Evolutionary conservation across 2,797 vertebrate genomes (phyloP), one percentile per base, ranked within the genome.

Genomic region (Sphenopsis melanotis): DNA sequence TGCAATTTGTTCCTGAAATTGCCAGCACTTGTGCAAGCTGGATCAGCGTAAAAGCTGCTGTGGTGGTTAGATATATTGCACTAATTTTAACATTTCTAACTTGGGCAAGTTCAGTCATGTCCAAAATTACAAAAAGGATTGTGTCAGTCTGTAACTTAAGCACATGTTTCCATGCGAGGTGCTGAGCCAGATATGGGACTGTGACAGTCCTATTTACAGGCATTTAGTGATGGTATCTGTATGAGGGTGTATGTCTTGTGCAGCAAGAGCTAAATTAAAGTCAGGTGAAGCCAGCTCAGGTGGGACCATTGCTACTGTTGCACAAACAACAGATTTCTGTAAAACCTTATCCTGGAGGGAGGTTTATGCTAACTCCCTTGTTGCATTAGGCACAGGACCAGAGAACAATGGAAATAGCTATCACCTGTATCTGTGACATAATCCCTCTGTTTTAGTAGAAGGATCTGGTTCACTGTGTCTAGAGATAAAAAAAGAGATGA

Each of bases 1-100:
- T 59, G 81, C 59, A 69, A 29, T 95, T 93, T 92, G 17, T 87
- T 90, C 66, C 61, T 90, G 44, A 76, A 85, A 90, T 87, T 63
- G 42, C 34, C 71, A 70, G 64, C 42, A 76, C 44, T 47, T 42
- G 5, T 90, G 44, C 32, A 84, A 70, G 70, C 80, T 42, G 42
- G 44, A 59, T 60, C 44, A 77, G 60, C 1, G 1, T 80, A 74
- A 87, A 91, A 89, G 41, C 72, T 84, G 34, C 49, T 82, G 26
- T 82, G 52, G 55, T 83, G 32, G 52, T 64, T 79, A 69, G 56
- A 79, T 27, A 36, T 15, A 36, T 82, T 89, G 52, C 29, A 46
- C 71, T 90, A n/a, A 74, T 84, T 84, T 83, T 89, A 60, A 79
- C 13, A 9, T 69, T 79, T 87, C 52, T 86, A 63, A 69, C 69